Percentiles rank a stretch among this genome's conserved stretches.
These are phyloP conservation scores for Anthonomus grandis DNA, from an alignment of 1,140 invertebrate genomes.

Conservation along the genomic window DNA sequence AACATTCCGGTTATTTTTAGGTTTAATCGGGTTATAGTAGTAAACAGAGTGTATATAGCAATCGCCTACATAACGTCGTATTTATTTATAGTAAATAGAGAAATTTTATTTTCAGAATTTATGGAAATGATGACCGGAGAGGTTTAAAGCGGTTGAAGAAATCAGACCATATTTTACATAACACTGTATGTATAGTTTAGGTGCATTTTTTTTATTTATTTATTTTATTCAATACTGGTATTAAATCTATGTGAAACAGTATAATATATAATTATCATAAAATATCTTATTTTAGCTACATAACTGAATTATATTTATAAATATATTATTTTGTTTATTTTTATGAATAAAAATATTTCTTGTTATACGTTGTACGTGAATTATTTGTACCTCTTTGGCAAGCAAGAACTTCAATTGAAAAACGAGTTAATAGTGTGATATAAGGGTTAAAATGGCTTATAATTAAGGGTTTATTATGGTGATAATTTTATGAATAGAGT, in stretches of 20 bases:
- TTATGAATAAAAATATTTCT: conserved; percentile 24
- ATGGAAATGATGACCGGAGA: conserved; percentile 96
- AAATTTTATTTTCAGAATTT: conserved; percentile 74
- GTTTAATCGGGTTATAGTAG: too few species aligned
- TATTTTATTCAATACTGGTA: conserved; percentile 16
- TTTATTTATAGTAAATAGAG: too few species aligned
- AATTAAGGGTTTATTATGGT: too few species aligned
- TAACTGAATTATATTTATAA: background rate
- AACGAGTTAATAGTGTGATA: too few species aligned
- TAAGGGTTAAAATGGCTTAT: too few species aligned
- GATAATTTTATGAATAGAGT: too few species aligned
- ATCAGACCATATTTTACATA: conserved; percentile 21
- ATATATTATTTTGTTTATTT: conserved; percentile 9
- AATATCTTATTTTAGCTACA: conserved; percentile 30
- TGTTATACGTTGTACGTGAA: conserved; percentile 20
- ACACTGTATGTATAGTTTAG: conserved; percentile 17
- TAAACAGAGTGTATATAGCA: too few species aligned
- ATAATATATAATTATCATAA: conserved; percentile 22
- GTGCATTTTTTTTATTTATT: conserved; percentile 29
- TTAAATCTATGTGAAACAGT: conserved; percentile 21
- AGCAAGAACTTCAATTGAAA: background rate
- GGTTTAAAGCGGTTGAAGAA: conserved; percentile 37
- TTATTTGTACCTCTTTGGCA: conserved; percentile 24
- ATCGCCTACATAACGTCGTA: too few species aligned
- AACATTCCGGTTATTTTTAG: too few species aligned